Conservation (phyloP, 2,888 invertebrate species). For the Chymomyza fuscimana region DNA sequence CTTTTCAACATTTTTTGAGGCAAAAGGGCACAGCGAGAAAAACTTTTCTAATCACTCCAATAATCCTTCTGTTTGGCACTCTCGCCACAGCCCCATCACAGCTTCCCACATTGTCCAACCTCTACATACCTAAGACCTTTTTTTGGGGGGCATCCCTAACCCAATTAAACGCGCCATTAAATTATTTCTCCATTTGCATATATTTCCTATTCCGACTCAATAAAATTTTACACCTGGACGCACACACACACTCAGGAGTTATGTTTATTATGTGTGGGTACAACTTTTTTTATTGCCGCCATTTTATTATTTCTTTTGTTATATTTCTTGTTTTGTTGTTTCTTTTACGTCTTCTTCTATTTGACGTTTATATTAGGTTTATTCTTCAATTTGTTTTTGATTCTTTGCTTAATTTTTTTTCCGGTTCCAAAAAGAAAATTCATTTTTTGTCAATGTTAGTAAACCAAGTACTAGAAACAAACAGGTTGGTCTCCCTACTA, state of each 20-base stretch:
- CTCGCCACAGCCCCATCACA: neutral
- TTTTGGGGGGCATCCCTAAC: slow-evolving; percentile 36
- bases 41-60: slow-evolving; percentile 66
- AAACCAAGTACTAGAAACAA: too few relatives aligned
- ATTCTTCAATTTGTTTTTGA: slow-evolving; percentile 30
- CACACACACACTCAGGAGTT: slow-evolving; percentile 21
- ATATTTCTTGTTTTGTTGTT: slow-evolving; percentile 2
- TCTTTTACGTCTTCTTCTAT: slow-evolving; percentile 33
- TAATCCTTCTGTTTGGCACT: slow-evolving; percentile 56
- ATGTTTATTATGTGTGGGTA: neutral
- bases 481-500: too few relatives aligned
- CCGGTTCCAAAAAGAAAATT: neutral
- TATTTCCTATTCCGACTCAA: slow-evolving; percentile 60
- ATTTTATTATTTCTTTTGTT: neutral
- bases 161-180: slow-evolving; percentile 73
- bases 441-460: too few relatives aligned
- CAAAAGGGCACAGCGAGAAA: slow-evolving; percentile 28
- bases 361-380: slow-evolving; percentile 34
- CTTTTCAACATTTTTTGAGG: slow-evolving; percentile 40
- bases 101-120: too few relatives aligned
- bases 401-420: neutral
- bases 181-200: slow-evolving; percentile 73
- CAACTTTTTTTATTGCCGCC: neutral
- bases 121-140: neutral
- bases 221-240: slow-evolving; percentile 69